phyloP scores from a whole-genome alignment of 2,888 invertebrate species.

The Aspidiotus destructor region DNA sequence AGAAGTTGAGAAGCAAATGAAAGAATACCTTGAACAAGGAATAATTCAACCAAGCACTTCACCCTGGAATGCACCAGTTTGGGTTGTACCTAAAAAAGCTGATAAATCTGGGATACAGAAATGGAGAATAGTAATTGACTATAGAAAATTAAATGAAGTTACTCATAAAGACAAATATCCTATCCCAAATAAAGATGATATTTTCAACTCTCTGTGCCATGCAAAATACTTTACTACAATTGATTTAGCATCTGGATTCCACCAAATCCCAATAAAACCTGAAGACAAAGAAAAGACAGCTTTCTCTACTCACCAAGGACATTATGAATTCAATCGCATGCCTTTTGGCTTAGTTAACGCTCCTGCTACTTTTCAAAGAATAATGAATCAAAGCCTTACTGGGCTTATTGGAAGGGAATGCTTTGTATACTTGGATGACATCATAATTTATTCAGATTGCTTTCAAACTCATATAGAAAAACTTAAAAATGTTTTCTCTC shows the following conservation, averaged over 20 bases:
- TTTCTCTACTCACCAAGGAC: constrained; percentile 28
- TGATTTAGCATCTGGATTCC: constrained; percentile 38
- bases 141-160: constrained; percentile 14
- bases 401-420: constrained; percentile 36
- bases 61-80: background rate
- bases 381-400: constrained; percentile 39
- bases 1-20: constrained; percentile 40
- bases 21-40: constrained; percentile 38
- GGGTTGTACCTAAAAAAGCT: constrained; percentile 14
- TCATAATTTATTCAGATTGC: constrained; percentile 34
- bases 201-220: constrained; percentile 37
- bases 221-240: constrained; percentile 38
- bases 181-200: constrained; percentile 38
- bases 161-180: constrained; percentile 19
- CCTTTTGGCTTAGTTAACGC: constrained; percentile 40
- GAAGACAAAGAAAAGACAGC: constrained; percentile 21
- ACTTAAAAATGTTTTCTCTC: constrained; percentile 24
- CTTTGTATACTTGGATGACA: constrained; percentile 36
- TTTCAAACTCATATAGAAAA: constrained; percentile 21
- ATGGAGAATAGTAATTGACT: constrained; percentile 38
- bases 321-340: constrained; percentile 38
- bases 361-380: constrained; percentile 39
- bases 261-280: constrained; percentile 37
- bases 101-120: constrained; percentile 33
- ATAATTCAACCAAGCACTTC: constrained; percentile 37